phyloP scores from a whole-genome alignment of 2,888 invertebrate genomes.

The Harmothoe impar region DNA sequence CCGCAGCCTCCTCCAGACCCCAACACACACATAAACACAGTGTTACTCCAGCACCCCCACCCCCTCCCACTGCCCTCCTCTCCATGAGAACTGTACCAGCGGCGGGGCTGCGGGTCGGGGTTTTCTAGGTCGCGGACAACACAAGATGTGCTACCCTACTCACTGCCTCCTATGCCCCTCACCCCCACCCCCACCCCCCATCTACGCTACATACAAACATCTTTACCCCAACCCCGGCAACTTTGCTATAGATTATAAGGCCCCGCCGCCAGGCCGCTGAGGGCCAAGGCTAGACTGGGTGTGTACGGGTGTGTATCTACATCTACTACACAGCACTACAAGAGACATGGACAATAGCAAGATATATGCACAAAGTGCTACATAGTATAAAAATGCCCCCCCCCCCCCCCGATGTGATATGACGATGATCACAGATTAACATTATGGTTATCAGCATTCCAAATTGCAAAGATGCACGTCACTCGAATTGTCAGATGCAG shows the following conservation, averaged over 20 bases:
- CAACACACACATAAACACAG: too few species aligned
- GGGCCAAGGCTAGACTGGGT: too few species aligned
- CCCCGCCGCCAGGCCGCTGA: neutral
- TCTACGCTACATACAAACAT: neutral
- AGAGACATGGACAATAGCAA: too few species aligned
- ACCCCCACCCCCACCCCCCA: neutral
- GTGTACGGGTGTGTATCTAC: too few species aligned
- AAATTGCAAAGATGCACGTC: too few species aligned
- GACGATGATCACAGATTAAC: too few species aligned
- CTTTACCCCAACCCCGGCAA: neutral
- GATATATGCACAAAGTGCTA: too few species aligned
- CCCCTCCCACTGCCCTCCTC: neutral
- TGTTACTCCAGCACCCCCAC: neutral
- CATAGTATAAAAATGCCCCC: too few species aligned
- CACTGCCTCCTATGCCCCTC: neutral
- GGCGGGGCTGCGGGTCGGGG: neutral
- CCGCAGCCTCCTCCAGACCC: neutral
- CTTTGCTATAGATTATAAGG: slow-evolving; percentile 11
- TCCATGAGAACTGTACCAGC: slow-evolving; percentile 30
- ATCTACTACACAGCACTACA: too few species aligned
- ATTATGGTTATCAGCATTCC: too few species aligned
- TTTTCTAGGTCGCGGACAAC: slow-evolving; percentile 39
- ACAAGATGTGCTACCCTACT: neutral
- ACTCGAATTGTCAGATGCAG: too few species aligned
- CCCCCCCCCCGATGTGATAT: too few species aligned